These are phyloP conservation scores for Eristalis intricaria DNA, from an alignment of 2,888 invertebrate genomes.

Conservation along the genomic window DNA sequence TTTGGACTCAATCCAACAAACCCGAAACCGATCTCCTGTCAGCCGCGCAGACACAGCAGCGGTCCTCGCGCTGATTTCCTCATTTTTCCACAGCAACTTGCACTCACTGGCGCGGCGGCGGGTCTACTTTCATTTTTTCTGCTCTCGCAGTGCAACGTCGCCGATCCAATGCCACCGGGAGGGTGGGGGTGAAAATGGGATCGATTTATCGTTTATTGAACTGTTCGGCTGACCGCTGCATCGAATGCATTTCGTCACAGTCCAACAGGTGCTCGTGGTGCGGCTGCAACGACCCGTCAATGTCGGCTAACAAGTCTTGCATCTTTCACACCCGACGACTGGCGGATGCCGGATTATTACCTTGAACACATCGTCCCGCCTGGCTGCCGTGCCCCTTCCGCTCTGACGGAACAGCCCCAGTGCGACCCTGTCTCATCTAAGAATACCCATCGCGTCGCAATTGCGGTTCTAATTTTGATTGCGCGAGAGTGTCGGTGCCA, in stretches of 20 bases:
- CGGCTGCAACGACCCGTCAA: background rate
- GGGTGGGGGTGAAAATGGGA: conserved; percentile 10
- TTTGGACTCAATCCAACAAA: conserved; percentile 1
- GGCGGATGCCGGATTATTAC: conserved; percentile 30
- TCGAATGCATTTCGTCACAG: background rate
- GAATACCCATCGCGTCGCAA: conserved; percentile 56
- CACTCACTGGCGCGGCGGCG: conserved; percentile 32
- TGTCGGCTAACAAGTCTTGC: background rate
- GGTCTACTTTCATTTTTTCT: conserved; percentile 53
- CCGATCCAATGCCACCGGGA: background rate
- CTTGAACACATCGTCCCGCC: conserved; percentile 12
- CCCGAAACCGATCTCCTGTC: background rate
- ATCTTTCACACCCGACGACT: background rate
- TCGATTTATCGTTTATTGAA: conserved; percentile 61
- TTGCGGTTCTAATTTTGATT: conserved; percentile 43
- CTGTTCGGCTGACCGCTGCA: background rate
- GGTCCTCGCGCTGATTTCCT: conserved; percentile 45
- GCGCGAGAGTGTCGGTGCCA: conserved; percentile 35
- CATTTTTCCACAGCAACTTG: conserved; percentile 48
- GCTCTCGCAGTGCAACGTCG: background rate
- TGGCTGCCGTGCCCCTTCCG: background rate
- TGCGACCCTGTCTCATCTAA: conserved; percentile 55
- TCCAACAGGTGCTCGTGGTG: conserved; percentile 22
- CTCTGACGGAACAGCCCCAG: conserved; percentile 46
- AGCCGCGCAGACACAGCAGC: background rate